phyloP scores from a whole-genome alignment of 64 coral and sea anemone genomes.

The Stichodactyla mertensii region DNA sequence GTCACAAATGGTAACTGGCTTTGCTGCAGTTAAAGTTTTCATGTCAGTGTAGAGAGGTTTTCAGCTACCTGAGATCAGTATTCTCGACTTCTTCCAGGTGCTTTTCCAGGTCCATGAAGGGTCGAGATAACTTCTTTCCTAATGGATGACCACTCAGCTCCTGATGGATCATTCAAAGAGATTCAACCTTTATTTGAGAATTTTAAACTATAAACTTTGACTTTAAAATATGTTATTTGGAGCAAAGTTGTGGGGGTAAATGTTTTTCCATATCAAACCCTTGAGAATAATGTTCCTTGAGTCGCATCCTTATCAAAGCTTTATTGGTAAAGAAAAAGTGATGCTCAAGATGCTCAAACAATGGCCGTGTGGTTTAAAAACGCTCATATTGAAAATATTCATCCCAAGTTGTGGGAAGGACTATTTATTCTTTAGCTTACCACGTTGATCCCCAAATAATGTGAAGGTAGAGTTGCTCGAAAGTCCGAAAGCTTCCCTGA shows the following conservation, averaged over 20 bases:
- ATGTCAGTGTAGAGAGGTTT: not conserved
- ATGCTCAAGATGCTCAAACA: not conserved
- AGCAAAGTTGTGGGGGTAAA: too few species aligned
- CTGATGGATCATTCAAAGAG: not conserved
- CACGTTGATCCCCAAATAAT: constrained; percentile 86
- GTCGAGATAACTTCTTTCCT: constrained; percentile 69
- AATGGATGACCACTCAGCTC: constrained; percentile 77
- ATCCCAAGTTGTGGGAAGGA: not conserved
- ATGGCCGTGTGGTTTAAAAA: too few species aligned
- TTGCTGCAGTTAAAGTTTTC: not conserved
- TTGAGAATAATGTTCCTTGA: too few species aligned
- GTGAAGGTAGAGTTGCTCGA: constrained; percentile 71
- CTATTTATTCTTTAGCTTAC: constrained; percentile 16
- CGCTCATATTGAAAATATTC: too few species aligned
- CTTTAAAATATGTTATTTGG: too few species aligned
- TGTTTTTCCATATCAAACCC: too few species aligned
- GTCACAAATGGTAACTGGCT: not conserved
- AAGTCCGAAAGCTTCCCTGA: constrained; percentile 75
- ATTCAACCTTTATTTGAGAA: not conserved
- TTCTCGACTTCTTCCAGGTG: constrained; percentile 80
- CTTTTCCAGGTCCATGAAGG: constrained; percentile 78
- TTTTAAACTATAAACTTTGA: not conserved
- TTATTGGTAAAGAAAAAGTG: not conserved
- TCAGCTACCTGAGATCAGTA: constrained; percentile 52
- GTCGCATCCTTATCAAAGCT: too few species aligned